Conservation (phyloP, 2,888 invertebrate genomes). For the Pseudococcus viburni region DNA sequence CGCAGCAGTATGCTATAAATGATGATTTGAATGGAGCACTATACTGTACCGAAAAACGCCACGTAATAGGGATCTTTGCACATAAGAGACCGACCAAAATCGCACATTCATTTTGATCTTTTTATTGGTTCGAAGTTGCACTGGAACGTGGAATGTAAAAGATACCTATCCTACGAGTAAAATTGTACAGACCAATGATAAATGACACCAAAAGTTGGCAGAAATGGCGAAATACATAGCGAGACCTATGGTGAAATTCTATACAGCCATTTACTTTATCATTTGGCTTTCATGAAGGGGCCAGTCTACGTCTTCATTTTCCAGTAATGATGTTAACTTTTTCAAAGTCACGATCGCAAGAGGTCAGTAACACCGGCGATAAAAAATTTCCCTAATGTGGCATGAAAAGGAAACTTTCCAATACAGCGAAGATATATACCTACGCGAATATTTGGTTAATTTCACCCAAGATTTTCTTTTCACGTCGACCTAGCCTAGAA, state of each 20-base stretch:
- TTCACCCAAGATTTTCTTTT: conserved; percentile 21
- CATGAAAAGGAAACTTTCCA: neutral
- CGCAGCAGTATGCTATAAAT: conserved; percentile 27
- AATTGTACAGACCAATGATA: conserved; percentile 19
- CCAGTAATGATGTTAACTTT: conserved; percentile 21
- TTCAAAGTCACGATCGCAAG: conserved; percentile 1
- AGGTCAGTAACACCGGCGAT: neutral
- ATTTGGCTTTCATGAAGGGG: neutral
- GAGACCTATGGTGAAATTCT: neutral
- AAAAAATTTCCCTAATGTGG: neutral
- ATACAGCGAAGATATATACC: too few relatives aligned
- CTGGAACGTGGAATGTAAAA: neutral
- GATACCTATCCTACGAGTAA: neutral
- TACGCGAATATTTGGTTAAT: conserved; percentile 20
- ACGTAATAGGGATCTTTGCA: neutral
- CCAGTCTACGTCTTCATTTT: conserved; percentile 7
- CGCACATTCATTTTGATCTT: conserved; percentile 46
- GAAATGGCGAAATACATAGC: neutral
- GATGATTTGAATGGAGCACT: conserved; percentile 40
- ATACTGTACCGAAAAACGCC: neutral
- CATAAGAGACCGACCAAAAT: conserved; percentile 3
- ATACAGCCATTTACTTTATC: conserved; percentile 15
- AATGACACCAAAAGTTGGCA: conserved; percentile 12
- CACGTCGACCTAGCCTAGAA: conserved; percentile 8
- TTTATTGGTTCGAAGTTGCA: conserved; percentile 24